Evolutionary conservation across 2,888 invertebrate species (phyloP).

Genomic region (Xestia c-nigrum): DNA sequence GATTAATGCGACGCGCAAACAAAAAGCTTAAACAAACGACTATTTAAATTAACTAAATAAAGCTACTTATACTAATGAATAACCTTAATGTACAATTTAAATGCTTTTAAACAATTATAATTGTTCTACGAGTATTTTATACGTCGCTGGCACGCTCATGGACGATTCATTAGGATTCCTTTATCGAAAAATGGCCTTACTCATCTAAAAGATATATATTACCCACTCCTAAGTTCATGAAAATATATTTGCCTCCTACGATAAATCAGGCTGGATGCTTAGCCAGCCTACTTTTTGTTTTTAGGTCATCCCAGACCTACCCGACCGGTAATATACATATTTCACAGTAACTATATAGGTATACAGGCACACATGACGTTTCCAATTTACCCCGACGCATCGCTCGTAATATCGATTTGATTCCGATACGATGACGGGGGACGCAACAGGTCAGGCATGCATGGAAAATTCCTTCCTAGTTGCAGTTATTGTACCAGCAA

Average conservation of each 20-base stretch:
- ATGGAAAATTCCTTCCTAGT: constrained; percentile 32
- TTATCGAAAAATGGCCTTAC: constrained; percentile 47
- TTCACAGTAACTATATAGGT: constrained; percentile 22
- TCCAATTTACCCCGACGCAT: constrained; percentile 60
- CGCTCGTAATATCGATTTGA: constrained; percentile 68
- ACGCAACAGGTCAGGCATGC: constrained; percentile 67
- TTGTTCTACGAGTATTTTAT: constrained; percentile 39
- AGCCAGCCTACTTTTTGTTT: constrained; percentile 41
- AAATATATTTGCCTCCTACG: constrained; percentile 55
- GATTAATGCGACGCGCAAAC: constrained; percentile 44
- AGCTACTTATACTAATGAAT: constrained; percentile 52
- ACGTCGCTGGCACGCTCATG: constrained; percentile 27
- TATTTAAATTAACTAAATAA: constrained; percentile 52
- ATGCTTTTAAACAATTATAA: constrained; percentile 51
- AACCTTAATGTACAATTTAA: constrained; percentile 48
- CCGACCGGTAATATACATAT: constrained; percentile 45
- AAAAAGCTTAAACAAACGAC: constrained; percentile 49
- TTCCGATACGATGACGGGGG: constrained; percentile 64
- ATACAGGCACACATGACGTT: constrained; percentile 41
- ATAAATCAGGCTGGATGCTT: constrained; percentile 48
- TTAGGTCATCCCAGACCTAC: constrained; percentile 41
- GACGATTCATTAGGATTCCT: constrained; percentile 49
- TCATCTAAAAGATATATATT: constrained; percentile 48
- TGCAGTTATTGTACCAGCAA: constrained; percentile 65
- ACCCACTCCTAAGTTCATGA: constrained; percentile 50